Evolutionary conservation across 2,888 invertebrate genomes (phyloP), one percentile per base, ranked within the genome.

Genomic region (Hermodice carunculata): DNA sequence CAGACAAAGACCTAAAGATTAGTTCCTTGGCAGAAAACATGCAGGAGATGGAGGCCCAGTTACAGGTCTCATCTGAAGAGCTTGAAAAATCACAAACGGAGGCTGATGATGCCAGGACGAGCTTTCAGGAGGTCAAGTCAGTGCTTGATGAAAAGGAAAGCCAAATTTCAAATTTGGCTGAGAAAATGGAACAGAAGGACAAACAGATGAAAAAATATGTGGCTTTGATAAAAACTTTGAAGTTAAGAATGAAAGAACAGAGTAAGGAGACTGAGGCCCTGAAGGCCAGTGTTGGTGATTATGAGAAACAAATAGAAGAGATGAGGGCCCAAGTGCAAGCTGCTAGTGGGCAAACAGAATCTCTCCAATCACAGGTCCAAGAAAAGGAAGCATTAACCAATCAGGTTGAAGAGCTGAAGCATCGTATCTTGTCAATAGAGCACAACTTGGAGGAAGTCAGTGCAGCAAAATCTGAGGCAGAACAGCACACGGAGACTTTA

Each of bases 191-290:
- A 3, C 52, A 59, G 22, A 64, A 64, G 34, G 34, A 34, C 48
- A 29, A 24, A 28, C 40, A 56, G 58, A 56, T 42, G 37, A 42
- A 57, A 22, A 65, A 65, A 40, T 65, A 56, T 37, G 19, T 61
- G 17, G 65, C 49, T 1, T 52, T 65, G n/a, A 65, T 65, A 28
- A 65, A 65, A 40, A 61, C 56, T 26, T 44, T 61, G 5, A 65
- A 65, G 24, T 34, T 24, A 17, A 54, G 61, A 26, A 28, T 65
- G 34, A 56, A 54, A 29, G 61, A 53, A 42, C 19, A 59, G 14
- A 59, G 28, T 26, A 40, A 54, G 17, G 19, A 28, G 2, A 26
- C 54, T 19, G 8, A 11, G 8, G 42, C 24, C 26, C 28, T 49
- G 40, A 48, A 60, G n/a, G 24, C 42, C n/a, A 34, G 40, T 8